Evolutionary conservation across 2,113 vertebrate species (phyloP), one percentile per base, ranked within the genome.

Genomic region (Pelecanus crispus): DNA sequence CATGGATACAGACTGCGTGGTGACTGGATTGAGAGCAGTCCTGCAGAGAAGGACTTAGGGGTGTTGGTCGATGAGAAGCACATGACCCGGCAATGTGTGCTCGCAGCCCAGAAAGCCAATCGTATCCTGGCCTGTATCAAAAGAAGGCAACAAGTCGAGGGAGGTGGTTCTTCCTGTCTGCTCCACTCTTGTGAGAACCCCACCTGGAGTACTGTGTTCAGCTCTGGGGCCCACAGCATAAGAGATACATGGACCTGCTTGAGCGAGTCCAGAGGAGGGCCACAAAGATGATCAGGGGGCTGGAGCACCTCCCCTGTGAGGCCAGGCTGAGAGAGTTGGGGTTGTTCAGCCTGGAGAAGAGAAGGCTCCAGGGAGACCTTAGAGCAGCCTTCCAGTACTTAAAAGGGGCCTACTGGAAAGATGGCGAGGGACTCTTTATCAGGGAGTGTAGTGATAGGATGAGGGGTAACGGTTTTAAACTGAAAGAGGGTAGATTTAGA

Each of bases 361-460:
- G 22, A 73, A 73, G 16, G 29, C 45, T 83, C 19, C 2, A 2
- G 29, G 16, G 22, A 86, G 24, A 92, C 19, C 26, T 89, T 47
- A 25, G 0, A 44, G n/a, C 19, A 16, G 50, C 29, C 29, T 66
- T 36, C 14, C 36, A 90, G 62, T 45, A 42, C 36, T 3, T 75
- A 22, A 40, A 78, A 8, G 18, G 44, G 38, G 9, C 11, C n/a
- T 32, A 11, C 32, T 12, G 16, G 40, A 70, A 59, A 73, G 22
- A 29, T 47, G 26, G 11, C 28, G 15, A 61, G 24, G 0, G 1
- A 59, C 26, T 58, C 20, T 25, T 38, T n/a, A 40, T 2, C 19
- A 68, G 13, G 25, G 2, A 10, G 11, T 11, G 11, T 19, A 79
- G 16, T 19, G 28, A 56, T 1, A 61, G 6, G 11, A 75, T 0